Conservation (phyloP, 2,888 invertebrate genomes). For the Anaspis maculata region DNA sequence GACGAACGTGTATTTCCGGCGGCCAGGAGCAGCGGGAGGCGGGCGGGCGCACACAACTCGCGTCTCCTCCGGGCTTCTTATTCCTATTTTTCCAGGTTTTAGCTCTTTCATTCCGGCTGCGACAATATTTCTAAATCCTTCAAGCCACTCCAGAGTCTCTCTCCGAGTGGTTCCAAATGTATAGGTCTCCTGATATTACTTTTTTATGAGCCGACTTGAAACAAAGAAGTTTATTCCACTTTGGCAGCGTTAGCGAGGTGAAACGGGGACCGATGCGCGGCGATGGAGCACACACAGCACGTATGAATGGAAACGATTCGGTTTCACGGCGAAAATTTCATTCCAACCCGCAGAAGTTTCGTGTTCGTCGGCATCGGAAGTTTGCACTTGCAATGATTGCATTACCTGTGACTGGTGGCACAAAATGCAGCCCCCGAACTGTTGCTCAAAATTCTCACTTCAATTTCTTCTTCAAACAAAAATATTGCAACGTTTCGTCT, state of each 20-base stretch:
- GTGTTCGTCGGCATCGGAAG: no score
- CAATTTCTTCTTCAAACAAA: no score
- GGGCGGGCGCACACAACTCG: not conserved
- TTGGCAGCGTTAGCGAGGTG: slow-evolving; percentile 11
- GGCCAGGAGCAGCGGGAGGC: no score
- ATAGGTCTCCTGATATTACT: slow-evolving; percentile 23
- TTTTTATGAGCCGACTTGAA: slow-evolving; percentile 22
- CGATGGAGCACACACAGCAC: no score
- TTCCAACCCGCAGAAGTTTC: no score
- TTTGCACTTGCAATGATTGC: no score
- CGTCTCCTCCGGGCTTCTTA: slow-evolving; percentile 3
- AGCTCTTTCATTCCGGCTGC: slow-evolving; percentile 11
- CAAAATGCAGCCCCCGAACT: no score
- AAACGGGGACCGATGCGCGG: slow-evolving; percentile 6
- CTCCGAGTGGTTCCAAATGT: slow-evolving; percentile 20
- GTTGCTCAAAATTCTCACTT: no score
- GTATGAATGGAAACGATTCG: slow-evolving; percentile 11
- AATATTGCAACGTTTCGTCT: no score
- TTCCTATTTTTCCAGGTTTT: slow-evolving; percentile 10
- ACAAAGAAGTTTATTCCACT: slow-evolving; percentile 19
- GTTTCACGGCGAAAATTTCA: no score
- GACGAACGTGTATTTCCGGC: slow-evolving; percentile 2
- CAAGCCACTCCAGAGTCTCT: slow-evolving; percentile 19
- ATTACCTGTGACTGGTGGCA: no score
- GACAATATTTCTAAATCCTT: slow-evolving; percentile 23